Conservation (phyloP, 2,888 invertebrate genomes). For the Cynaeus angustus region DNA sequence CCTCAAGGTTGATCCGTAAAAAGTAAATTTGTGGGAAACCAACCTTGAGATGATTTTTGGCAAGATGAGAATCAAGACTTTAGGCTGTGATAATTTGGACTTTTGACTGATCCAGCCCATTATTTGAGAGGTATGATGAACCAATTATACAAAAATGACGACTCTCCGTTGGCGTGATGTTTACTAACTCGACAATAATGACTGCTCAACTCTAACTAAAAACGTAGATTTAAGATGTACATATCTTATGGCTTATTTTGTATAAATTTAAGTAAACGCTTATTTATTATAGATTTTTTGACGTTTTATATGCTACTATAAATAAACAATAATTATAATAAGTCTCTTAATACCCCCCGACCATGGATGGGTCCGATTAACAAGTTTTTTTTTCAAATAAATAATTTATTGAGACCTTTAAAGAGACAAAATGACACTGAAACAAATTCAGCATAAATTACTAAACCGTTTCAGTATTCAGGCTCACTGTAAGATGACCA, state of each 20-base stretch:
- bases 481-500: neutral
- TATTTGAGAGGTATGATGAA: neutral
- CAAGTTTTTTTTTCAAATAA: constrained; percentile 8
- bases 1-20: too few species aligned
- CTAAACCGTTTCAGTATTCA: neutral
- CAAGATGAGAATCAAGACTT: neutral
- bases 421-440: constrained; percentile 1
- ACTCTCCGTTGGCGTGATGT: constrained; percentile 15
- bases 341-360: neutral
- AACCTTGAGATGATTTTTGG: neutral
- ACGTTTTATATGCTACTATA: constrained; percentile 16
- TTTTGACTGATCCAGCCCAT: constrained; percentile 27
- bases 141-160: neutral
- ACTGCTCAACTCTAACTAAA: constrained; percentile 42
- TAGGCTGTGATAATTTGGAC: constrained; percentile 30
- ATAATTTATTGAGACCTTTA: constrained; percentile 26
- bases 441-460: neutral
- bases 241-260: constrained; percentile 33
- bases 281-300: constrained; percentile 38
- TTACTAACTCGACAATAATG: constrained; percentile 38
- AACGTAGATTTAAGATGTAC: constrained; percentile 24
- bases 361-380: neutral
- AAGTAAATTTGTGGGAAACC: too few species aligned
- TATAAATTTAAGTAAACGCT: constrained; percentile 38
- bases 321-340: constrained; percentile 9